These are phyloP conservation scores for Drosophila seguyi DNA, from an alignment of 1,140 invertebrate genomes.

Conservation along the genomic window DNA sequence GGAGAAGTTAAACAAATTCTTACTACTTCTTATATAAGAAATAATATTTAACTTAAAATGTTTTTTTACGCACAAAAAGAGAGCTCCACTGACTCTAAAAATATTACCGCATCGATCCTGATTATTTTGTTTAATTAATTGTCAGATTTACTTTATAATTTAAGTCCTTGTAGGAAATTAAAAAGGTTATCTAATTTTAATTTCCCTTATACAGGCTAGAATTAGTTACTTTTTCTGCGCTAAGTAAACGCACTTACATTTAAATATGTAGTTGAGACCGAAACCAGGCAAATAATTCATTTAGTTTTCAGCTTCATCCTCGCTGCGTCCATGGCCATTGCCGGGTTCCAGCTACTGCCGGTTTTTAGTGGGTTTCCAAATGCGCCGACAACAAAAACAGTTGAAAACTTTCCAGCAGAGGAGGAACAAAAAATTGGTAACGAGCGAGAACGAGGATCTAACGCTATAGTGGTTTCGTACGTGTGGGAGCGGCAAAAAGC, in stretches of 20 bases:
- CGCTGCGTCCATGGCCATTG: conserved; percentile 18
- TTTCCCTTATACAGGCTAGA: neutral
- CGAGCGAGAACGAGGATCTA: conserved; percentile 24
- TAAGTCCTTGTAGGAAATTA: neutral
- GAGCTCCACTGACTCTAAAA: too few relatives aligned
- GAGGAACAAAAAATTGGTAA: conserved; percentile 32
- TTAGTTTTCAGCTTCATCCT: conserved; percentile 39
- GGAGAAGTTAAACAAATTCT: too few relatives aligned
- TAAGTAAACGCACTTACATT: conserved; percentile 9
- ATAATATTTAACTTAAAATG: neutral
- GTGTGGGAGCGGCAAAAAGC: conserved; percentile 30
- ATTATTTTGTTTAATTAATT: neutral
- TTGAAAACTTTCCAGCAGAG: conserved; percentile 44
- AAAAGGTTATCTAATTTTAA: neutral
- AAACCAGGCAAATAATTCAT: conserved; percentile 45
- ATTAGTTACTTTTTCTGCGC: neutral
- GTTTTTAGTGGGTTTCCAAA: conserved; percentile 76
- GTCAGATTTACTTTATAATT: neutral
- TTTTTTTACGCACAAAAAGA: too few relatives aligned
- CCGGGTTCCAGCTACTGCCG: conserved; percentile 37
- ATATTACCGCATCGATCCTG: neutral
- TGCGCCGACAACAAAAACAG: conserved; percentile 56
- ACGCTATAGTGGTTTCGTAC: conserved; percentile 15
- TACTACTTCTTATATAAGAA: neutral
- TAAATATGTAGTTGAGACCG: conserved; percentile 2